These are phyloP conservation scores for Brachionus rubens DNA, from an alignment of 1,140 invertebrate species.

Conservation along the genomic window DNA sequence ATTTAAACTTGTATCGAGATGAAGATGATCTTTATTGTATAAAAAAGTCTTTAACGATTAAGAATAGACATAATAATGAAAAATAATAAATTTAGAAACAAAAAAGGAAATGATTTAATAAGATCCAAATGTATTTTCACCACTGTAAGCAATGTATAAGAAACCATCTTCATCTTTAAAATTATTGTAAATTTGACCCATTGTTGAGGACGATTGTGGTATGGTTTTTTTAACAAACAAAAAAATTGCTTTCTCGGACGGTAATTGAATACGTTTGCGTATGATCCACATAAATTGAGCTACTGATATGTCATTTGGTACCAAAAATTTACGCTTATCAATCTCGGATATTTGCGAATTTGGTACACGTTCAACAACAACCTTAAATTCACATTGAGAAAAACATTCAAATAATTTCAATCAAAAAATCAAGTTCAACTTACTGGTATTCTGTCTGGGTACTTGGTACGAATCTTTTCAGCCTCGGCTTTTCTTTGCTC, in stretches of 20 bases:
- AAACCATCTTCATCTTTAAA: conserved; percentile 64
- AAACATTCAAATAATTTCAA: no score
- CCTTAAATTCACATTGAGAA: neutral
- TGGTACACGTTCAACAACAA: conserved; percentile 62
- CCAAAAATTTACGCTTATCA: conserved; percentile 63
- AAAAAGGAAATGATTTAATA: conserved; percentile 6
- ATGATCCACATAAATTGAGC: conserved; percentile 65
- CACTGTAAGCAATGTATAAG: conserved; percentile 63
- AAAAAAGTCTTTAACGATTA: neutral
- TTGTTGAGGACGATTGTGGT: conserved; percentile 57
- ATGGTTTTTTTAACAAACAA: conserved; percentile 62
- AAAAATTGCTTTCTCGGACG: conserved; percentile 63
- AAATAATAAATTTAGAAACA: neutral
- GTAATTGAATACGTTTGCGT: conserved; percentile 61
- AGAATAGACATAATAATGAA: neutral
- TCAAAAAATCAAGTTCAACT: neutral
- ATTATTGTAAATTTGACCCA: conserved; percentile 62
- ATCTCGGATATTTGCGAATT: conserved; percentile 60
- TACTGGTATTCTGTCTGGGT: conserved; percentile 62
- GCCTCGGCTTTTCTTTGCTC: conserved; percentile 61
- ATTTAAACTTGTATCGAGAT: no score
- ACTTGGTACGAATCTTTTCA: conserved; percentile 60
- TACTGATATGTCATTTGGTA: conserved; percentile 63
- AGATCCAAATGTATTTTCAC: conserved; percentile 61
- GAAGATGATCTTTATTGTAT: no score